Percentiles rank a stretch among this genome's conserved stretches.
Conservation (phyloP, 2,888 invertebrate genomes). For the Megamerina dolium region DNA sequence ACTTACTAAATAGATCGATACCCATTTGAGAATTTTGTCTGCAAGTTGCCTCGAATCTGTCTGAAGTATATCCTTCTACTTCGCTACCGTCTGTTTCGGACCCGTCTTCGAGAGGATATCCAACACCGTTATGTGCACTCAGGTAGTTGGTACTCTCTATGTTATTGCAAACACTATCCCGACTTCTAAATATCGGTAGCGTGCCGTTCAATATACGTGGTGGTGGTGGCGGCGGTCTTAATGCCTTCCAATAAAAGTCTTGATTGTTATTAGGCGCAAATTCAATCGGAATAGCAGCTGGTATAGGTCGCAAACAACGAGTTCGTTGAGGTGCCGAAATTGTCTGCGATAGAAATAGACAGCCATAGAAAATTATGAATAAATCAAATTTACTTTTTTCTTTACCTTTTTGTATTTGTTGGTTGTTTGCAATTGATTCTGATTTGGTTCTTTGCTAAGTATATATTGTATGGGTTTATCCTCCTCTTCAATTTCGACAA, state of each 20-base stretch:
- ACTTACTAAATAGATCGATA: conserved; percentile 33
- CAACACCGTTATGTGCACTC: conserved; percentile 10
- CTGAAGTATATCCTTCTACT: conserved; percentile 6
- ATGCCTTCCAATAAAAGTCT: no score
- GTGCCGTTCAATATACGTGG: conserved; percentile 16
- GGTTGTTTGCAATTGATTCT: not conserved
- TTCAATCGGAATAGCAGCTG: conserved; percentile 19
- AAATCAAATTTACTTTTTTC: no score
- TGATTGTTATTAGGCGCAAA: not conserved
- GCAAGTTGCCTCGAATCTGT: not conserved
- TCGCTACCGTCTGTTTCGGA: conserved; percentile 1
- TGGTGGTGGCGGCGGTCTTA: no score
- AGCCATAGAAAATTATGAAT: not conserved
- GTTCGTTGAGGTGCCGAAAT: not conserved
- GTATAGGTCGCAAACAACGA: conserved; percentile 21
- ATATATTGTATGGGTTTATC: conserved; percentile 5
- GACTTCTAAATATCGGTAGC: conserved; percentile 6
- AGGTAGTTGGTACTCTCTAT: no score
- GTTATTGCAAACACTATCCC: conserved; percentile 5
- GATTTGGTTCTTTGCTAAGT: not conserved
- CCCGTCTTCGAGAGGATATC: not conserved
- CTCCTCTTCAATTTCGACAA: conserved; percentile 16
- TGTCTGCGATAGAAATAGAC: not conserved
- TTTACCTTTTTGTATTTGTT: no score
- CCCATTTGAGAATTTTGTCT: conserved; percentile 36